Conservation (phyloP, 35 echinoderm and acorn worm species). For the Apostichopus japonicus region DNA sequence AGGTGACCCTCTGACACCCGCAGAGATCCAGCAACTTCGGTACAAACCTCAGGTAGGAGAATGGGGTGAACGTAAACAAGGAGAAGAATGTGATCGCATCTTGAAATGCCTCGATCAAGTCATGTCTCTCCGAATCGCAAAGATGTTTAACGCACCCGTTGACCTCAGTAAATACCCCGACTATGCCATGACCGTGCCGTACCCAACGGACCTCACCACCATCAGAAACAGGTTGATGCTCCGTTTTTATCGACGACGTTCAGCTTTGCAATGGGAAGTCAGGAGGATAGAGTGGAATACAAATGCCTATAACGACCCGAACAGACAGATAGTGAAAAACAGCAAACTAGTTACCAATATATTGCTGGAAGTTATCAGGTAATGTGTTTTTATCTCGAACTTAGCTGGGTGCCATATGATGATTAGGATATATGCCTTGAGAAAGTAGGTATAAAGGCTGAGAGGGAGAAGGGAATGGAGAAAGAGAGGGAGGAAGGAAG, state of each 20-base stretch:
- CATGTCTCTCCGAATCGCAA: constrained; percentile 63
- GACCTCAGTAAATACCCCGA: constrained; percentile 69
- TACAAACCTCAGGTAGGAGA: constrained; percentile 70
- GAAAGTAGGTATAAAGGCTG: too few species aligned
- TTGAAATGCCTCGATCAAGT: constrained; percentile 71
- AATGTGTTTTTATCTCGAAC: neutral
- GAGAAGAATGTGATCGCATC: constrained; percentile 77
- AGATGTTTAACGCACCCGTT: constrained; percentile 66
- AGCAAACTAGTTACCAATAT: constrained; percentile 81
- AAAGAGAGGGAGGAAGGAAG: too few species aligned
- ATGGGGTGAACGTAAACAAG: constrained; percentile 66
- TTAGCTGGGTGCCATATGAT: too few species aligned
- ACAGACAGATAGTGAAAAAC: constrained; percentile 81
- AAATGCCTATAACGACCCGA: constrained; percentile 66
- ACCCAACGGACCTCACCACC: constrained; percentile 80
- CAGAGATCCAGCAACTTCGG: constrained; percentile 47
- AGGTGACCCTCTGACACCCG: constrained; percentile 66
- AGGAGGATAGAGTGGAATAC: constrained; percentile 79
- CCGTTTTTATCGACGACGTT: constrained; percentile 75
- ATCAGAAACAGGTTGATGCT: constrained; percentile 71
- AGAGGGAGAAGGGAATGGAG: too few species aligned
- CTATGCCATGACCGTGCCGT: constrained; percentile 66
- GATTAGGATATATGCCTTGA: too few species aligned
- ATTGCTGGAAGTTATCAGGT: constrained; percentile 78
- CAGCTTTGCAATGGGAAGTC: constrained; percentile 87